Conservation (phyloP, 2,888 invertebrate genomes). For the Microctonus brassicae region DNA sequence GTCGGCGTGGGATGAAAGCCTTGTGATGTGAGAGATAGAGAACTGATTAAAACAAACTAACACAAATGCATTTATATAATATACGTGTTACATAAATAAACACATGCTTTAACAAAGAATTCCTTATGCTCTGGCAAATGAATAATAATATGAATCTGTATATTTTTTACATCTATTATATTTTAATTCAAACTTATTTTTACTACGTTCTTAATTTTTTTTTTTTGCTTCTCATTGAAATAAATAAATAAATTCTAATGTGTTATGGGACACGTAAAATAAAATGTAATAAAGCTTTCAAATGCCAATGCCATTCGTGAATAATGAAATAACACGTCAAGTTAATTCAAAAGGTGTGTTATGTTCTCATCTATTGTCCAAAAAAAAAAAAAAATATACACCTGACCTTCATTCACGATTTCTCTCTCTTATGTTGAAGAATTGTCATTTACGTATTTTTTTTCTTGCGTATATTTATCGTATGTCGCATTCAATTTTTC, state of each 20-base stretch:
- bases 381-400: neutral
- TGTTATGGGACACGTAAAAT: neutral
- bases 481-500: neutral
- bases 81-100: neutral
- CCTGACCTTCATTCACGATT: neutral
- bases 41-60: slow-evolving; percentile 8
- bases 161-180: neutral
- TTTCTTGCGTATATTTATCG: neutral
- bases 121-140: slow-evolving; percentile 2
- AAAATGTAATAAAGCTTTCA: neutral
- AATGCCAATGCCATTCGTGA: neutral
- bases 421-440: neutral
- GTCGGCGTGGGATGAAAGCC: slow-evolving; percentile 21
- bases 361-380: neutral
- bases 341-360: neutral
- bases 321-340: neutral
- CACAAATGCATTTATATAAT: neutral
- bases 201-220: too few species aligned
- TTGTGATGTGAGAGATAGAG: slow-evolving; percentile 16
- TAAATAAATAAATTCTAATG: slow-evolving; percentile 1
- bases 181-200: neutral
- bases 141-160: neutral
- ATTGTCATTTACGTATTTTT: neutral
- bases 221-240: neutral
- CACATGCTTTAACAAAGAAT: slow-evolving; percentile 22